Evolutionary conservation across 2,888 invertebrate species (phyloP), one percentile per base, ranked within the genome.

Genomic region (Teinopalpus imperialis): DNA sequence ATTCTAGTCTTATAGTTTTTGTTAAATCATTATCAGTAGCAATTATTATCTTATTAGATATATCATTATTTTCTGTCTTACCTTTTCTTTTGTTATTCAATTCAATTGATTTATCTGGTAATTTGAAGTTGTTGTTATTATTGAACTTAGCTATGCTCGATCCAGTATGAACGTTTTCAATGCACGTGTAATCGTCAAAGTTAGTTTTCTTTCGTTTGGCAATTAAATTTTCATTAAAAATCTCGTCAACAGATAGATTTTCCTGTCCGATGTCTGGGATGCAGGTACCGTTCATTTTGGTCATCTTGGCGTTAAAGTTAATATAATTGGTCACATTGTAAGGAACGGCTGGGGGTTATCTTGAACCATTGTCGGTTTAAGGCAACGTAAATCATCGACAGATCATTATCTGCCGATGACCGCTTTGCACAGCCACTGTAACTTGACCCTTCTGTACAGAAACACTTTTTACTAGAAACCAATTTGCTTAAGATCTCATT

Each of bases 381-480:
- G 80, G 66, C 74, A 69, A 81, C 81, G 81, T 82, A 86, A 83
- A 86, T 87, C 82, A 83, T 86, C 81, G 72, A 69, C 66, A 76
- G 87, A 88, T 87, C 77, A 81, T 85, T 87, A 88, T 88, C 88
- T 77, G 59, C 53, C 63, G 67, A 77, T 83, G 85, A 85, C 85
- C 83, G 80, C 73, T 72, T 69, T 69, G 60, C 57, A 53, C 49
- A 57, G 53, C 85, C 74, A 77, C 43, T 53, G 8, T 57, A 58
- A 21, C 42, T 32, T 54, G 83, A 79, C 51, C 80, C 52, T 59
- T 57, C 56, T 55, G 63, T 66, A 59, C 54, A 56, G 56, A 63
- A 63, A 52, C 46, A 32, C 45, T 45, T 47, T 59, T 57, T 61
- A 56, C 54, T 49, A 57, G 57, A 69, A 74, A 64, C 67, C 67